Base-by-base conservation (phyloP, 2,113 vertebrate species). In the Centropus unirufus region DNA sequence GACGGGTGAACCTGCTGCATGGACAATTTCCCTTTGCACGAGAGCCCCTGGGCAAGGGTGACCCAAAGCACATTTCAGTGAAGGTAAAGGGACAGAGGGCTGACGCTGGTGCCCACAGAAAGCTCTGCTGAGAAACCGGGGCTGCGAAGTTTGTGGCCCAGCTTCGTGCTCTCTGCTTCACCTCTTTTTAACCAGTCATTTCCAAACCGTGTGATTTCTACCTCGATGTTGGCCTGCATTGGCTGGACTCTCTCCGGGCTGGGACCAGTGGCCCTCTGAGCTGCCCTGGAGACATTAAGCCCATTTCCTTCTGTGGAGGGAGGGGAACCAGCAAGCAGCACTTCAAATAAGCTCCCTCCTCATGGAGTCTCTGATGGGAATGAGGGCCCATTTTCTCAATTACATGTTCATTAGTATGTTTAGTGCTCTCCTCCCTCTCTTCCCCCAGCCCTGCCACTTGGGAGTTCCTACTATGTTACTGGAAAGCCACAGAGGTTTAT, bases 311-410 rank as follows among this genome's bases (percentile, higher is more conserved):
- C 58, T 1, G 11, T 46, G 32, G 27, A 90, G 55, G 51, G 87
- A 92, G 63, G 64, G 84, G 93, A 88, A 82, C 83, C 87, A 93
- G 77, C 94, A 95, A 94, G 87, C 86, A 91, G 92, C 58, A 59
- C 72, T 93, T 96, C 83, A 93, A 96, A 84, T 91, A 78, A 83
- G 78, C 94, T 94, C 89, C 73, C 95, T 83, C 75, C 86, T 88
- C 84, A 20, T 57, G 75, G 79, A 96, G 84, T 97, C 93, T 91
- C 94, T 94, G 84, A 73, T 92, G 94, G 95, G 95, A 95, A 87
- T 75, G 92, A 95, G 77, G 68, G 91, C 87, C 94, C 85, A 92
- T 96, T 97, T 96, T 97, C 92, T 91, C 96, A 97, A 97, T 98
- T 97, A 95, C 87, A 82, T 97, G 91, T 94, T 97, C 90, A 95